Conservation (phyloP, 2,888 invertebrate species). For the Xanthorhoe designata region DNA sequence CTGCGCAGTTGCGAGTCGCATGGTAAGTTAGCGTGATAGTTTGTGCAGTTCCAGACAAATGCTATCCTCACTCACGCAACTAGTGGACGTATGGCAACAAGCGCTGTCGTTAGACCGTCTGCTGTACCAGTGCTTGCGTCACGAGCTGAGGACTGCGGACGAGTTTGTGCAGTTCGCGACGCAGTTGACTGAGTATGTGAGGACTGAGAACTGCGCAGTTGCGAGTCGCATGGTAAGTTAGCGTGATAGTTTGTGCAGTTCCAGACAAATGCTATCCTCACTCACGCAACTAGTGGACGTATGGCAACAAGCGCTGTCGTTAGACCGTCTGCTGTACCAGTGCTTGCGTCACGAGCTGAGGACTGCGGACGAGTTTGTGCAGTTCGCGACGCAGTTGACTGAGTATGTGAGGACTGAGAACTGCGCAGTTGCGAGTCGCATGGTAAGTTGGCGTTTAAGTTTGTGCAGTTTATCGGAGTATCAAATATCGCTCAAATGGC, state of each 20-base stretch:
- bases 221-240: neutral
- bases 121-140: constrained; percentile 62
- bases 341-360: constrained; percentile 62
- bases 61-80: constrained; percentile 52
- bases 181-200: neutral
- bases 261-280: constrained; percentile 47
- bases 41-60: constrained; percentile 24
- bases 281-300: constrained; percentile 52
- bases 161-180: constrained; percentile 57
- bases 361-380: constrained; percentile 56
- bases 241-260: too few species aligned
- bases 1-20: neutral
- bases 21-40: neutral
- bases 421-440: neutral
- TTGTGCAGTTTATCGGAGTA: too few species aligned
- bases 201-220: neutral
- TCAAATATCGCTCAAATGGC: too few species aligned
- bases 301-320: constrained; percentile 50
- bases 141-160: constrained; percentile 58
- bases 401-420: neutral
- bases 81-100: constrained; percentile 49
- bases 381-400: constrained; percentile 39
- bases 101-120: constrained; percentile 60
- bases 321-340: constrained; percentile 65
- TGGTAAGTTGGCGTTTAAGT: neutral